Evolutionary conservation across 1,140 invertebrate genomes (phyloP), one percentile per base, ranked within the genome.

Genomic region (Caenorhabditis latens): DNA sequence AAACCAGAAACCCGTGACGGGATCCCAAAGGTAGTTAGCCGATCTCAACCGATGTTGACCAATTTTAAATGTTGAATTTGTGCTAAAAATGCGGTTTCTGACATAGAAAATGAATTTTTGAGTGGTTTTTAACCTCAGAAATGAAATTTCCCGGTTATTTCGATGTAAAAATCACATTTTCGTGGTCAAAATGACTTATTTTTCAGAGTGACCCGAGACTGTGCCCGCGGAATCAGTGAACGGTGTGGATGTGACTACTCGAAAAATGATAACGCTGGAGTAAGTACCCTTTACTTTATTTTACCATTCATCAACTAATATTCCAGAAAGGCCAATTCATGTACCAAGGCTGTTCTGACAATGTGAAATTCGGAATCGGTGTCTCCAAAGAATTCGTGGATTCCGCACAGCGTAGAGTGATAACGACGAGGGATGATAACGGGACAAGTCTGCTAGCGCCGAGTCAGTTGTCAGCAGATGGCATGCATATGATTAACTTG

Each of bases 351-450:
- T 91, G 91, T 83, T 91, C 88, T 86, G 95, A 95, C 93, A 95
- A 95, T 91, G 92, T 95, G 24, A 92, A 94, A 50, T 95, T 94
- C 90, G 95, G 95, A 7, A 91, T 94, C 7, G 93, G 93, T 89
- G 95, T 95, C 89, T 93, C 94, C 82, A 91, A 94, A 87, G 93
- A 93, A 83, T 95, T 95, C 90, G 94, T 95, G 2, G 95, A 95
- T 92, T 94, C 94, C 89, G 88, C 90, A 71, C 87, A 90, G 43
- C 88, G 88, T 90, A 89, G 58, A 79, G 46, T 53, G n/a, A 7
- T 79, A 19, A 9, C 24, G 19, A 79, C 8, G 8, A 79, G 53
- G 24, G 46, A 79, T n/a, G 71, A 79, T 24, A 79, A 79, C 24
- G 71, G 92, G 94, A 91, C 87, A 93, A 86, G 92, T 93, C 85